These are phyloP conservation scores for Chelon labrosus DNA, from an alignment of 2,797 vertebrate species.

Conservation along the genomic window DNA sequence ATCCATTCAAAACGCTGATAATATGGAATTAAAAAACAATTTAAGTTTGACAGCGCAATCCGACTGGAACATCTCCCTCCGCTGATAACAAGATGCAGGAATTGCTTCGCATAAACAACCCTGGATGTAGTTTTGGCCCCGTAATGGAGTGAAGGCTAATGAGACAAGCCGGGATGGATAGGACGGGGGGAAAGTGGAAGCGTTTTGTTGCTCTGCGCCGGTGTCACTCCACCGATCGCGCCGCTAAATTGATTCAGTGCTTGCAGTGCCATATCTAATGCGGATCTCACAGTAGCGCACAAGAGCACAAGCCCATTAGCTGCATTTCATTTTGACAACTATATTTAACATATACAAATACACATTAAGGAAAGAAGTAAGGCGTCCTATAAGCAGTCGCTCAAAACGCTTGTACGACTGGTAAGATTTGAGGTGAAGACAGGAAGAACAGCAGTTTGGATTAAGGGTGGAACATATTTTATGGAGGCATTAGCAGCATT, in stretches of 20 bases:
- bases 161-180: slow-evolving; percentile 69
- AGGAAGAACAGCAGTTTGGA: background rate
- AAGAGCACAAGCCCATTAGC: slow-evolving; percentile 25
- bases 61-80: slow-evolving; percentile 40
- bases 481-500: background rate
- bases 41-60: slow-evolving; percentile 58
- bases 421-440: background rate
- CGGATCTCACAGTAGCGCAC: slow-evolving; percentile 37
- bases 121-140: slow-evolving; percentile 61
- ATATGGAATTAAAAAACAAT: slow-evolving; percentile 72
- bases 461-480: background rate
- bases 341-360: slow-evolving; percentile 45
- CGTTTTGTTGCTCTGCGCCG: slow-evolving; percentile 42
- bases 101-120: slow-evolving; percentile 74
- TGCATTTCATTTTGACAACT: slow-evolving; percentile 35
- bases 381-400: background rate
- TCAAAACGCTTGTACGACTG: background rate
- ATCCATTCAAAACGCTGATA: slow-evolving; percentile 68
- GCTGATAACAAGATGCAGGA: slow-evolving; percentile 59
- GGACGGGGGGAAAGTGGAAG: slow-evolving; percentile 43
- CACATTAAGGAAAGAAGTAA: background rate
- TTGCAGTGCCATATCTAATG: slow-evolving; percentile 48
- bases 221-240: slow-evolving; percentile 69
- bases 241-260: slow-evolving; percentile 49
- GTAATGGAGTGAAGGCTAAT: slow-evolving; percentile 75